phyloP scores from a whole-genome alignment of 2,888 invertebrate species.

The Odontocolon sp. region DNA sequence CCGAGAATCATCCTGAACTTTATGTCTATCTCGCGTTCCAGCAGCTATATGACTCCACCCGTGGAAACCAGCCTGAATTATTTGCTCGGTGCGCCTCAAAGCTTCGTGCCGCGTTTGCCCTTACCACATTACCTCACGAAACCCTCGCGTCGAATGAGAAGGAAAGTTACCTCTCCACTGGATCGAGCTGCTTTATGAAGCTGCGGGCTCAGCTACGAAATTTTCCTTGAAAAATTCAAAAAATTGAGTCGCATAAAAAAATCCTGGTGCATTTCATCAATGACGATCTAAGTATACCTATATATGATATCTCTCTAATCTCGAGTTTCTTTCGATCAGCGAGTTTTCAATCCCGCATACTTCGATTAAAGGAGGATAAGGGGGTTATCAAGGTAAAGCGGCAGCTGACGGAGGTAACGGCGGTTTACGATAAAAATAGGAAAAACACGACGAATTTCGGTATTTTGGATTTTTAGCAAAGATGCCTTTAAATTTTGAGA shows the following conservation, averaged over 20 bases:
- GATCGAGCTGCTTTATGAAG: conserved; percentile 19
- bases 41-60: conserved; percentile 62
- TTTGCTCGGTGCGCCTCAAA: conserved; percentile 71
- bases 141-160: conserved; percentile 10
- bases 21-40: conserved; percentile 45
- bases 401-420: too few species aligned
- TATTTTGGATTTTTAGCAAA: too few species aligned
- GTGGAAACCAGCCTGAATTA: conserved; percentile 69
- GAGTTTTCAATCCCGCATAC: conserved; percentile 15
- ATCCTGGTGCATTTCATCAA: too few species aligned
- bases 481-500: too few species aligned
- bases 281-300: too few species aligned
- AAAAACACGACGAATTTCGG: too few species aligned
- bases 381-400: background rate
- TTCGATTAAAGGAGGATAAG: background rate
- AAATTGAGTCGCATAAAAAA: conserved; percentile 16
- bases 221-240: conserved; percentile 22
- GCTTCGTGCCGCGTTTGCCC: conserved; percentile 66
- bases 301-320: conserved; percentile 10
- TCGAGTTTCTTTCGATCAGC: background rate
- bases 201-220: conserved; percentile 35
- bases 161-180: too few species aligned
- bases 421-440: too few species aligned
- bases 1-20: conserved; percentile 52
- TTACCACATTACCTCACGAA: conserved; percentile 65